phyloP scores from a whole-genome alignment of 1,140 invertebrate genomes.

The Solenopsis invicta region DNA sequence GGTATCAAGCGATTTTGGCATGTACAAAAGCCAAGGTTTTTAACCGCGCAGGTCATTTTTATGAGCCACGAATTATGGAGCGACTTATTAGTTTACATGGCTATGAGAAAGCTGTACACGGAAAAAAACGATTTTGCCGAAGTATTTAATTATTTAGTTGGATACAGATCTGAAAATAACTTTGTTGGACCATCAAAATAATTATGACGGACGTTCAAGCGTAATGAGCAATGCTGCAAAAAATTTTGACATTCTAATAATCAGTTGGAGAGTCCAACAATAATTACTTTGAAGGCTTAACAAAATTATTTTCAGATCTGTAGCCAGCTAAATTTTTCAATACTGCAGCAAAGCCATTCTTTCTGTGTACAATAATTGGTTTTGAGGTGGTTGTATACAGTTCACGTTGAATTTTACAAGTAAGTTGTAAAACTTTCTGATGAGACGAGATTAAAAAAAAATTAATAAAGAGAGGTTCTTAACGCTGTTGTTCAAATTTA shows the following conservation, averaged over 20 bases:
- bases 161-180: too few species aligned
- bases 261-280: too few species aligned
- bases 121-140: too few species aligned
- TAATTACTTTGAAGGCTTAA: too few species aligned
- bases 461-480: neutral
- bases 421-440: neutral
- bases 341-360: too few species aligned
- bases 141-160: too few species aligned
- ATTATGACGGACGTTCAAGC: too few species aligned
- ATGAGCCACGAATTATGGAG: neutral
- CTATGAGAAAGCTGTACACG: neutral
- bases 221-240: too few species aligned
- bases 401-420: neutral
- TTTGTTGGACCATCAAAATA: too few species aligned
- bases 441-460: neutral
- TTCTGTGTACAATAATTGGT: neutral
- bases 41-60: conserved; percentile 15
- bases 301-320: too few species aligned
- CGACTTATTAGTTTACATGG: neutral
- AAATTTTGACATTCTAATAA: too few species aligned
- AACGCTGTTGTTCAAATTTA: neutral
- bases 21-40: conserved; percentile 47
- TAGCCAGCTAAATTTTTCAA: too few species aligned
- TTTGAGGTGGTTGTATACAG: neutral
- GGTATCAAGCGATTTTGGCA: conserved; percentile 68